phyloP scores from a whole-genome alignment of 2,888 invertebrate species.

The Synanthedon myopaeformis region DNA sequence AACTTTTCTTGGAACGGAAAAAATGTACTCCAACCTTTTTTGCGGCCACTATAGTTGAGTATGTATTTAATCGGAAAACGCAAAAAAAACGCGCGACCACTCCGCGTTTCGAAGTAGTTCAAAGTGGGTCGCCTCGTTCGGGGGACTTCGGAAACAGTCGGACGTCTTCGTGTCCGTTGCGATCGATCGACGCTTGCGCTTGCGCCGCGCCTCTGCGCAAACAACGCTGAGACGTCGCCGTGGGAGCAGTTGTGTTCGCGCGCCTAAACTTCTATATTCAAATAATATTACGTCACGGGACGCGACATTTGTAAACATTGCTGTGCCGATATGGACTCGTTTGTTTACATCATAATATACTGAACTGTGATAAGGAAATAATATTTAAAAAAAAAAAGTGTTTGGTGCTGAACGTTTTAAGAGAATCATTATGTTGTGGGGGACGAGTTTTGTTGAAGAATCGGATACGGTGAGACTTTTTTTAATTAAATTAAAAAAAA shows the following conservation, averaged over 20 bases:
- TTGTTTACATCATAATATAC: conserved; percentile 18
- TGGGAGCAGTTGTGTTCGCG: conserved; percentile 42
- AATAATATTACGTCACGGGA: conserved; percentile 46
- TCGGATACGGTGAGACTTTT: conserved; percentile 52
- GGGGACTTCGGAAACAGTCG: conserved; percentile 42
- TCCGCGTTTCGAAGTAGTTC: conserved; percentile 51
- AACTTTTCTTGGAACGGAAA: neutral
- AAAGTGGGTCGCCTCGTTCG: conserved; percentile 59
- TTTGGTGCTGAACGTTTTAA: conserved; percentile 43
- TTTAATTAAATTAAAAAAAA: conserved; percentile 13
- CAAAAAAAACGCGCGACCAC: conserved; percentile 54
- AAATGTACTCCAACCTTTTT: neutral
- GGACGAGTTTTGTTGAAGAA: conserved; percentile 55
- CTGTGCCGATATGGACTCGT: conserved; percentile 34
- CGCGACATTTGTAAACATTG: conserved; percentile 30
- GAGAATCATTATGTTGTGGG: conserved; percentile 62
- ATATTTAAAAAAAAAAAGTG: conserved; percentile 27
- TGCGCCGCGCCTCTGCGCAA: conserved; percentile 37
- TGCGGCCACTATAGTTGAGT: neutral
- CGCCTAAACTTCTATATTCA: conserved; percentile 9
- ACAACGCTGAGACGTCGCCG: conserved; percentile 45
- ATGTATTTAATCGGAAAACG: conserved; percentile 62
- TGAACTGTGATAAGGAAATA: conserved; percentile 8
- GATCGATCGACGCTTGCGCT: conserved; percentile 10
- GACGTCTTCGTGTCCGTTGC: conserved; percentile 27